These are phyloP conservation scores for Drosophila burlai DNA, from an alignment of 1,140 invertebrate species.

Conservation along the genomic window DNA sequence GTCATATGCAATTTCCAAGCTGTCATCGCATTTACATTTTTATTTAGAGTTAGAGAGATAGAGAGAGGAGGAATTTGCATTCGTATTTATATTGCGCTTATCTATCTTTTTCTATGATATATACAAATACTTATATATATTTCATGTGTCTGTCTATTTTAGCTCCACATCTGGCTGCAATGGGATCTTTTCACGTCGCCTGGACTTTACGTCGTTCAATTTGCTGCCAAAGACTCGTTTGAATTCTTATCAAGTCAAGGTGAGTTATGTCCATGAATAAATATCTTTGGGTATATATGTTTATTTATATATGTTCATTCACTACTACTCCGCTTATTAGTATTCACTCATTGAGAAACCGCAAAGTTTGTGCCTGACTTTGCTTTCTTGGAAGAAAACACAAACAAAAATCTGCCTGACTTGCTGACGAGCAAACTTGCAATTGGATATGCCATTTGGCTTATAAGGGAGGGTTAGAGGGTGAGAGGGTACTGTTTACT, in stretches of 20 bases:
- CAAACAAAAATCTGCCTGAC: constrained; percentile 59
- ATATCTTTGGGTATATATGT: constrained; percentile 5
- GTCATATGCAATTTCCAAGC: constrained; percentile 55
- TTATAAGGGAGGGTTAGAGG: constrained; percentile 9
- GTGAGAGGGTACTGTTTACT: constrained; percentile 7
- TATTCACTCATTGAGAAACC: constrained; percentile 61
- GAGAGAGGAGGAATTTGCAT: constrained; percentile 13
- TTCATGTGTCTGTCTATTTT: constrained; percentile 70
- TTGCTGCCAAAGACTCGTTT: constrained; percentile 96
- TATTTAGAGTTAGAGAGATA: constrained; percentile 17
- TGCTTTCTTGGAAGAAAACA: constrained; percentile 59
- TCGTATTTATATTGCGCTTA: constrained; percentile 33
- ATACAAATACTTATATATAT: constrained; percentile 26
- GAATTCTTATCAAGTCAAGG: constrained; percentile 99
- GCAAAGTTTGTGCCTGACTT: constrained; percentile 26
- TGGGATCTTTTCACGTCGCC: constrained; percentile 94
- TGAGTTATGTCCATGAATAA: constrained; percentile 86
- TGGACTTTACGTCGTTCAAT: constrained; percentile 98
- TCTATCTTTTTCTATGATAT: constrained; percentile 28
- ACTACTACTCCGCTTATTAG: constrained; percentile 20
- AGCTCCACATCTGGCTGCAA: constrained; percentile 95
- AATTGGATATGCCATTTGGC: constrained; percentile 61
- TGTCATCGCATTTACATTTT: constrained; percentile 53
- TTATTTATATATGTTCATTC: constrained; percentile 19
- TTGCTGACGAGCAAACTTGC: constrained; percentile 60